A percentile compares a stretch with the other conserved stretches of the same genome.
These are phyloP conservation scores for Ectropis crepuscularia DNA, from an alignment of 2,888 invertebrate genomes.

Conservation along the genomic window DNA sequence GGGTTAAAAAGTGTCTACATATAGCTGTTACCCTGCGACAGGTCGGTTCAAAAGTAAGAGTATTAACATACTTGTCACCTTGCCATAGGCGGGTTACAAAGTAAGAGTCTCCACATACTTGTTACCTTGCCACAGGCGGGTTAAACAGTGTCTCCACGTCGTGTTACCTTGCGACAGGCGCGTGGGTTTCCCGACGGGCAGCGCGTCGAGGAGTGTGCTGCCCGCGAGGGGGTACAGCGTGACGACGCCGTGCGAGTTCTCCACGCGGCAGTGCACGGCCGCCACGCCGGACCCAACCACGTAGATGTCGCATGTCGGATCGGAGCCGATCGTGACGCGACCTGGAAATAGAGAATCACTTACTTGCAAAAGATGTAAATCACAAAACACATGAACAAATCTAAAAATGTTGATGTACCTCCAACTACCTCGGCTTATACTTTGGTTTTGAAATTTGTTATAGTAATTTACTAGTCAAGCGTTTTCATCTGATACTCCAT, in stretches of 20 bases:
- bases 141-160: neutral
- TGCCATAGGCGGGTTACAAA: neutral
- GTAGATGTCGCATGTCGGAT: conserved; percentile 92
- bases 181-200: conserved; percentile 88
- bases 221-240: conserved; percentile 92
- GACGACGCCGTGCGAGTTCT: conserved; percentile 93
- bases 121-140: neutral
- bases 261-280: conserved; percentile 93
- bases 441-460: too few species aligned
- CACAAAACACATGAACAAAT: too few species aligned
- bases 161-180: conserved; percentile 91
- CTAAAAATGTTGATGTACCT: too few species aligned
- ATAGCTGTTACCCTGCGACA: neutral
- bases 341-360: conserved; percentile 84
- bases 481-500: too few species aligned
- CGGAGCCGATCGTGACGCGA: conserved; percentile 91
- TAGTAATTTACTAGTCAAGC: too few species aligned
- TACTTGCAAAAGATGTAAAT: neutral
- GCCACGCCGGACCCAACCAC: conserved; percentile 95
- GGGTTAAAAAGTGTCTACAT: neutral
- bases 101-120: neutral
- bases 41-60: neutral
- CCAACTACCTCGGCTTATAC: too few species aligned
- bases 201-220: conserved; percentile 90
- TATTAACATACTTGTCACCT: too few species aligned